A percentile compares a stretch with the other conserved stretches of the same genome.
phyloP scores from a whole-genome alignment of 2,113 vertebrate genomes.

The Onychorhynchus coronatus region DNA sequence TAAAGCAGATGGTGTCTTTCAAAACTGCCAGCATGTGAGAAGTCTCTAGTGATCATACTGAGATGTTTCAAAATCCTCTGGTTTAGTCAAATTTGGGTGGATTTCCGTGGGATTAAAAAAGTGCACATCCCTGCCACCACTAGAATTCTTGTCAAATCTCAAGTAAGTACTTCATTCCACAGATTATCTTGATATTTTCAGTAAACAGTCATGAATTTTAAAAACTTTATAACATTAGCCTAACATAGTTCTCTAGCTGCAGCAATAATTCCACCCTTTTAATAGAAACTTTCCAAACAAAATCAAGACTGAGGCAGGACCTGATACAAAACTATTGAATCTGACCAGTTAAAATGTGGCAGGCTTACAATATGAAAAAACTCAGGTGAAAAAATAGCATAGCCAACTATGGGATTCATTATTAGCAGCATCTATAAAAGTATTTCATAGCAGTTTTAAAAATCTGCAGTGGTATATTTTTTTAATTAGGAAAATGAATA shows the following conservation, averaged over 20 bases:
- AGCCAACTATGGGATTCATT: not conserved
- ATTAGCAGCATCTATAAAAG: not conserved
- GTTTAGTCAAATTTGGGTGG: not conserved
- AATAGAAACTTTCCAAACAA: not conserved
- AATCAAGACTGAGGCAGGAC: not conserved
- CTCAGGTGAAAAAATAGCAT: not conserved
- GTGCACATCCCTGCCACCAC: not conserved
- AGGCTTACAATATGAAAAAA: not conserved
- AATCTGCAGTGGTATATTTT: not conserved
- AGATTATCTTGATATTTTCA: not conserved
- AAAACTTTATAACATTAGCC: not conserved
- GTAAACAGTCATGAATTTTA: not conserved
- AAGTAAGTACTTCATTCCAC: not conserved
- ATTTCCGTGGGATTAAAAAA: not conserved
- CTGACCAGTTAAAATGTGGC: not conserved
- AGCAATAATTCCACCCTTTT: not conserved
- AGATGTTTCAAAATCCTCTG: not conserved
- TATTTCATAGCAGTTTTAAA: not conserved
- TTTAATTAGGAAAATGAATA: not conserved
- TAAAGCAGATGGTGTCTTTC: constrained; percentile 39
- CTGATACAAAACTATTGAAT: not conserved
- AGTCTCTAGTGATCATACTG: not conserved
- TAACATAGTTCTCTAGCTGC: not conserved
- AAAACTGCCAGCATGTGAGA: not conserved
- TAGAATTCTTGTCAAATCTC: not conserved